Base-by-base conservation (phyloP, 23 tunicate species). In the Halocynthia roretzi region DNA sequence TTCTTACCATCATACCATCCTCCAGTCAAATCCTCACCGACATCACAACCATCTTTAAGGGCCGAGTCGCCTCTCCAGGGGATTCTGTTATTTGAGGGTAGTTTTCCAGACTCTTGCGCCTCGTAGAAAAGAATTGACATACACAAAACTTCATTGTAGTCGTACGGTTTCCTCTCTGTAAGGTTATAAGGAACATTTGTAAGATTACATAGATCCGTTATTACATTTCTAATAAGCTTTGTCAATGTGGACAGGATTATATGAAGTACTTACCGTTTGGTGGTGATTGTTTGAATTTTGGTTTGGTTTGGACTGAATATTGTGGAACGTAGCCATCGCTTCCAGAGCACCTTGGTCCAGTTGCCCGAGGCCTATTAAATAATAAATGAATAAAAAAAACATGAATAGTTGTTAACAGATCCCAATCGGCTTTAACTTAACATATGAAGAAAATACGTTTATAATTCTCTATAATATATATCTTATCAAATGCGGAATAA, bases 11-110 rank as follows among this genome's bases (percentile, higher is more conserved):
- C 99, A 62, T 89, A 96, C 82, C 81, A 96, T 54, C 99, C 99
- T 31, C 93, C 93, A 64, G 87, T 85, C 9, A 96, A 77, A 78
- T 96, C 99, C 8, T 48, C 62, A 48, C 90, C 87, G 40, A 77
- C 92, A 61, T 96, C 96, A 72, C 99, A 96, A 23, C 99, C 99
- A 77, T 89, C 96, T 75, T 89, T 96, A 11, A 96, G 93, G 7
- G 90, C 96, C 4, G 99, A 85, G 57, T 85, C 85, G 8, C 99
- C 99, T 85, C 99, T 82, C 96, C 96, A 96, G 5, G 94, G 94
- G 44, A 96, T 87, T n/a, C 96, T 67, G 74, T 86, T 89, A 62
- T 82, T 71, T 6, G 81, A 15, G 0, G 99, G 96, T 22, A 89
- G 83, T 55, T 72, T 76, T 12, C 99, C 99, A 31, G 99, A 96